These are phyloP conservation scores for Cynodonichthys magdalenae DNA, from an alignment of 2,797 vertebrate genomes.

Conservation along the genomic window DNA sequence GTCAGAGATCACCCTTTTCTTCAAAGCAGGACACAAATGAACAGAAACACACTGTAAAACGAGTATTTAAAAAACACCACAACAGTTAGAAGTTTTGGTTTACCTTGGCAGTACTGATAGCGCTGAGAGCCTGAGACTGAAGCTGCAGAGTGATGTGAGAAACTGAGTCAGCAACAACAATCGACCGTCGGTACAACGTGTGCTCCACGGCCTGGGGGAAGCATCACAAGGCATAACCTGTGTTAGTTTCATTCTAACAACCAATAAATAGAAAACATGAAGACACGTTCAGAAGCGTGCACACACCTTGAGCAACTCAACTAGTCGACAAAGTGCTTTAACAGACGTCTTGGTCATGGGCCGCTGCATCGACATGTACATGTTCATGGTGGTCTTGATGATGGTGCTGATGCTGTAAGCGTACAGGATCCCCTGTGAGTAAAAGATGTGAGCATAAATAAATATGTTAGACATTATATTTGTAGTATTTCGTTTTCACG, in stretches of 20 bases:
- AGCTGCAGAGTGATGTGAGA: conserved; percentile 95
- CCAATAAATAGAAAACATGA: not conserved
- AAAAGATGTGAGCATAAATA: not conserved
- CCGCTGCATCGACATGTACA: conserved; percentile 97
- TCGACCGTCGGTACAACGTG: conserved; percentile 92
- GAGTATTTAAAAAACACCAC: no score
- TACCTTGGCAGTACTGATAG: conserved; percentile 93
- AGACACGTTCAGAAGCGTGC: not conserved
- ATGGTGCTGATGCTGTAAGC: conserved; percentile 95
- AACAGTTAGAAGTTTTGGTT: not conserved
- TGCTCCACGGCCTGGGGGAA: conserved; percentile 90
- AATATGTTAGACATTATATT: not conserved
- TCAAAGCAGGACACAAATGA: conserved; percentile 24
- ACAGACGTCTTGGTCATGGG: conserved; percentile 99
- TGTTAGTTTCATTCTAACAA: not conserved
- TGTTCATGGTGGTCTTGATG: conserved; percentile 98
- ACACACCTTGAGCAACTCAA: conserved; percentile 94
- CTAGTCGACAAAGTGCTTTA: conserved; percentile 93
- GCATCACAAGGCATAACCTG: conserved; percentile 1
- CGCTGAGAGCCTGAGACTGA: conserved; percentile 91
- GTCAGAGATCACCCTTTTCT: conserved; percentile 99
- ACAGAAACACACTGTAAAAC: fast-evolving
- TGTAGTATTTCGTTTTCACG: no score
- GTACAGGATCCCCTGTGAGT: conserved; percentile 91
- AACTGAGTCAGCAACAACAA: conserved; percentile 95